Evolutionary conservation across 2,113 vertebrate genomes (phyloP).

Genomic region (Malaclemys terrapin): DNA sequence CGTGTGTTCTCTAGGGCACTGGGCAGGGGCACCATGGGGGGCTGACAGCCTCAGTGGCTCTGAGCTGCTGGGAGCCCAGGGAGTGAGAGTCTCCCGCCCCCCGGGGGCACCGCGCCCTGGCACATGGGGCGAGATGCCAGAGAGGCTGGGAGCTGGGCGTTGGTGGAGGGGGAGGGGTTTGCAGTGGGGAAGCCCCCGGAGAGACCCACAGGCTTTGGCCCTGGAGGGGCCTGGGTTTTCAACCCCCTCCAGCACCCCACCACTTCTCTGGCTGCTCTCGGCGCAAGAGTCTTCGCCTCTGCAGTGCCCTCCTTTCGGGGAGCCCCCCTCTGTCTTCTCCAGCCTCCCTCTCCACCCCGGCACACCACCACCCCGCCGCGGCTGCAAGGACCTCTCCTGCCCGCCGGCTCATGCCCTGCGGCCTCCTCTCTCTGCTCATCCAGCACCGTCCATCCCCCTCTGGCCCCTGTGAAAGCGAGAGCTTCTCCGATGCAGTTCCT

Average conservation of each 20-base stretch:
- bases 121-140: neutral
- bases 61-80: no score
- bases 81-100: neutral
- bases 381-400: neutral
- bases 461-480: no score
- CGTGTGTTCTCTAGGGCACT: no score
- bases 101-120: neutral
- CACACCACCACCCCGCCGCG: no score
- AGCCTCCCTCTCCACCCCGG: fast-evolving
- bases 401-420: neutral
- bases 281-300: neutral
- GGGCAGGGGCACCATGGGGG: no score
- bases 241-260: neutral
- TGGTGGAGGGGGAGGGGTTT: neutral
- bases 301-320: no score
- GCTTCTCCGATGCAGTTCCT: neutral
- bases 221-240: no score
- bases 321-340: neutral
- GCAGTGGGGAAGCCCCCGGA: no score
- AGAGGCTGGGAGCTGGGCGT: neutral
- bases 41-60: no score
- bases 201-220: no score
- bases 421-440: neutral
- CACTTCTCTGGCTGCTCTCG: neutral
- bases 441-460: neutral